Evolutionary conservation across 1,140 invertebrate genomes (phyloP).

Genomic region (Drosophila azteca): DNA sequence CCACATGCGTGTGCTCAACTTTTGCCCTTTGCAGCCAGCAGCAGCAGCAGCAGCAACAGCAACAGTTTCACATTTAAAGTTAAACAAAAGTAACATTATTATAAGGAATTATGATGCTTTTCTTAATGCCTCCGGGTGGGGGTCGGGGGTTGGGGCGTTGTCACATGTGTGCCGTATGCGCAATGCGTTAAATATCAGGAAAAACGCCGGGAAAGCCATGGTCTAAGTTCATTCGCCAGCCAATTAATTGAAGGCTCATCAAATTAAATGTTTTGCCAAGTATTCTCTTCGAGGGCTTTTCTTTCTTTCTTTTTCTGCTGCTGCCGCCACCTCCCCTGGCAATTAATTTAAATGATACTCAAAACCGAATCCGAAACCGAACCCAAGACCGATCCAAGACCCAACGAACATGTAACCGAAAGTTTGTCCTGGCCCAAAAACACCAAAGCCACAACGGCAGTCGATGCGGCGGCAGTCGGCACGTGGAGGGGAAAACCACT

Average conservation of each 20-base stretch:
- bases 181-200: conserved; percentile 30
- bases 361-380: conserved; percentile 2
- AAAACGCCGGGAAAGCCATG: not conserved
- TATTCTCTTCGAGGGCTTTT: not conserved
- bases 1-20: conserved; percentile 16
- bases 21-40: conserved; percentile 1
- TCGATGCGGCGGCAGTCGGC: conserved; percentile 13
- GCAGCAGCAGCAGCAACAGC: too few species aligned
- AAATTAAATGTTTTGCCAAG: conserved; percentile 18
- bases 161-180: conserved; percentile 48
- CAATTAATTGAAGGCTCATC: conserved; percentile 18
- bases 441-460: conserved; percentile 32
- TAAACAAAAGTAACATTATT: conserved; percentile 36
- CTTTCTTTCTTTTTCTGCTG: not conserved
- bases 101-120: conserved; percentile 28
- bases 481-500: conserved; percentile 16
- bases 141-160: not conserved
- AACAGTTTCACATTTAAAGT: conserved; percentile 15
- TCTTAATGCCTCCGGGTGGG: conserved; percentile 1
- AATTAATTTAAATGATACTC: conserved; percentile 54
- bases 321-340: conserved; percentile 9
- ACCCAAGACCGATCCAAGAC: conserved; percentile 4
- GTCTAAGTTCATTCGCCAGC: not conserved
- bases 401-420: conserved; percentile 3
- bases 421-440: conserved; percentile 21